Evolutionary conservation across 2,888 invertebrate genomes (phyloP), one percentile per base, ranked within the genome.

Genomic region (Amphipoea oculea): DNA sequence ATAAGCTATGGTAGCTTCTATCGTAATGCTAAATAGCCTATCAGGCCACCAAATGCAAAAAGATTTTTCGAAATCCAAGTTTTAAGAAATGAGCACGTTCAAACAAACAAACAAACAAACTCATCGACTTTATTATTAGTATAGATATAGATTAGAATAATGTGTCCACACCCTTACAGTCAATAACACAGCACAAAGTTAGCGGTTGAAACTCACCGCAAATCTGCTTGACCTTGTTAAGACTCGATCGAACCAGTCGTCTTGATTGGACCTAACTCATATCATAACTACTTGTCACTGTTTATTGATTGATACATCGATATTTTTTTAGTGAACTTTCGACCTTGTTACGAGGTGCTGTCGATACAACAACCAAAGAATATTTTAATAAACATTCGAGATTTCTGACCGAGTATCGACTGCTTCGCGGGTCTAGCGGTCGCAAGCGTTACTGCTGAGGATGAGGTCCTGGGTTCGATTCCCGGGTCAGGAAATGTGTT

Each of bases 211-310:
- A 81, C 74, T 57, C 62, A 71, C 63, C 69, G 75, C 62, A 79
- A 82, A 85, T 85, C 82, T 81, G 79, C 48, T n/a, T 36, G 81
- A 82, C 89, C 88, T 88, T 82, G 89, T n/a, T 66, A 40, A 42
- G 57, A 71, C 88, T 75, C 67, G 86, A 81, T 86, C 71, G 68
- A 83, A 84, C 84, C 82, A 76, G 82, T 54, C 76, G 29, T 42
- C 69, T 76, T 84, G 85, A 81, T 81, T 83, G 79, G 29, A 23
- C 20, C 68, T 57, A 82, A 78, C 71, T 73, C 57, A 73, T 66
- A 29, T 77, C 51, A 48, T 40, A 45, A 48, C 29, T 70, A 70
- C 17, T 36, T 63, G 65, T 57, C 54, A 45, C 1, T 72, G 42
- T 77, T 76, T 51, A 82, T 85, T 79, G 66, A 82, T 79, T 74